phyloP scores from a whole-genome alignment of 2,888 invertebrate species.

The Liopterus haemorrhoidalis region DNA sequence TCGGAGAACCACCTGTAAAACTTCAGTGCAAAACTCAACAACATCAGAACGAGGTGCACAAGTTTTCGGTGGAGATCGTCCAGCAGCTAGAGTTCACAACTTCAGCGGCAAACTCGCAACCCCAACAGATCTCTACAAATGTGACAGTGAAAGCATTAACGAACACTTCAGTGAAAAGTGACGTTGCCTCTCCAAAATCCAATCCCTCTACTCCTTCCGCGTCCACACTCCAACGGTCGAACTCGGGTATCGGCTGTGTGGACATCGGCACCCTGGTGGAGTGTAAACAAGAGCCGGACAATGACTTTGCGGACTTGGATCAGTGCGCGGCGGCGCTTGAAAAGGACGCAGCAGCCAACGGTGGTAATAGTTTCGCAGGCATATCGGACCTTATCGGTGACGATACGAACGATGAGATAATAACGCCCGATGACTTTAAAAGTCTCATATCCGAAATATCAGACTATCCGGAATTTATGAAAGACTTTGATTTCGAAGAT shows the following conservation, averaged over 20 bases:
- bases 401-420: conserved; percentile 73
- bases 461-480: conserved; percentile 76
- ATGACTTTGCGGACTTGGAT: conserved; percentile 79
- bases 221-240: conserved; percentile 38
- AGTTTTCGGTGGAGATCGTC: conserved; percentile 88
- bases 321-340: conserved; percentile 80
- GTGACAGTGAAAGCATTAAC: conserved; percentile 81
- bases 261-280: conserved; percentile 66
- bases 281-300: conserved; percentile 67
- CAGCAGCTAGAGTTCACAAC: conserved; percentile 87
- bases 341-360: conserved; percentile 70
- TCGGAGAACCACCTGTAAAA: conserved; percentile 72
- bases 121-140: conserved; percentile 86
- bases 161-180: conserved; percentile 61
- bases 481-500: conserved; percentile 70
- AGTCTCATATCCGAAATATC: conserved; percentile 83
- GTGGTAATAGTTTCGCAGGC: conserved; percentile 68
- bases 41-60: conserved; percentile 43
- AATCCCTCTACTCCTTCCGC: conserved; percentile 47
- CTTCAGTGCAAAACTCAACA: conserved; percentile 57
- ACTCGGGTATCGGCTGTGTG: conserved; percentile 43
- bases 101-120: conserved; percentile 77
- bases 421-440: conserved; percentile 70
- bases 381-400: conserved; percentile 78
- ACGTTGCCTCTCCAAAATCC: conserved; percentile 51